Evolutionary conservation across 2,888 invertebrate species (phyloP).

Genomic region (Drosophila kokeensis): DNA sequence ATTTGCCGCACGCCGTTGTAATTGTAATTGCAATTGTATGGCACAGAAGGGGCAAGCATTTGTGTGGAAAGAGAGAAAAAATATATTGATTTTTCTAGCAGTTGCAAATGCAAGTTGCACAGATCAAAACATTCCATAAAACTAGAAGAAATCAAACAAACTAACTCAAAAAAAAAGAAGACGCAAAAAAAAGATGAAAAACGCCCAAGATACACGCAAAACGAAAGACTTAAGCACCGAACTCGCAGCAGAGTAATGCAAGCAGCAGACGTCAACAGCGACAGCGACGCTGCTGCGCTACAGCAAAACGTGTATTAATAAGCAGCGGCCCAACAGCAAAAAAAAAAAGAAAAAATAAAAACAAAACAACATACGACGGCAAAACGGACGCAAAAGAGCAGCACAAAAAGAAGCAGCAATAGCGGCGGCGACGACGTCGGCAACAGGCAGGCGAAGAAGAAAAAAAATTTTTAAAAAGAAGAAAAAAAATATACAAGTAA

Average conservation of each 20-base stretch:
- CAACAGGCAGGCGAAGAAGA: slow-evolving; percentile 58
- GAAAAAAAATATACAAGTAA: slow-evolving; percentile 82
- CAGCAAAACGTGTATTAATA: slow-evolving; percentile 76
- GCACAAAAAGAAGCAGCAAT: slow-evolving; percentile 66
- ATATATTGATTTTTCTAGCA: slow-evolving; percentile 30
- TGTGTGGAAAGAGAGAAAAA: slow-evolving; percentile 17
- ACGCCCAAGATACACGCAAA: slow-evolving; percentile 48
- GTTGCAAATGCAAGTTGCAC: slow-evolving; percentile 26
- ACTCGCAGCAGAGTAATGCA: slow-evolving; percentile 59
- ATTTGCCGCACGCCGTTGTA: slow-evolving; percentile 58
- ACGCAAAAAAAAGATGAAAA: slow-evolving; percentile 21
- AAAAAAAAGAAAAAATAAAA: slow-evolving; percentile 41
- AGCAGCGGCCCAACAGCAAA: slow-evolving; percentile 62
- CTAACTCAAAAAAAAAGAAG: slow-evolving; percentile 15
- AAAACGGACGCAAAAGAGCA: slow-evolving; percentile 75
- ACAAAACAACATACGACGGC: slow-evolving; percentile 67
- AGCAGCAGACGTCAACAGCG: slow-evolving; percentile 25
- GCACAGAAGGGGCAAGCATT: slow-evolving; percentile 1
- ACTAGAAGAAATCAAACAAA: slow-evolving; percentile 41
- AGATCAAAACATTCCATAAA: slow-evolving; percentile 40
- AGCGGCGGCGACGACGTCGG: slow-evolving; percentile 54
- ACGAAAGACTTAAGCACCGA: slow-evolving; percentile 77
- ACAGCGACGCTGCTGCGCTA: slow-evolving; percentile 47
- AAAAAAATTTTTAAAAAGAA: slow-evolving; percentile 50
- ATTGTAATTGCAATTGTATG: slow-evolving; percentile 42